Evolutionary conservation across 2,113 vertebrate genomes (phyloP).

Genomic region (Larimichthys polyactis): DNA sequence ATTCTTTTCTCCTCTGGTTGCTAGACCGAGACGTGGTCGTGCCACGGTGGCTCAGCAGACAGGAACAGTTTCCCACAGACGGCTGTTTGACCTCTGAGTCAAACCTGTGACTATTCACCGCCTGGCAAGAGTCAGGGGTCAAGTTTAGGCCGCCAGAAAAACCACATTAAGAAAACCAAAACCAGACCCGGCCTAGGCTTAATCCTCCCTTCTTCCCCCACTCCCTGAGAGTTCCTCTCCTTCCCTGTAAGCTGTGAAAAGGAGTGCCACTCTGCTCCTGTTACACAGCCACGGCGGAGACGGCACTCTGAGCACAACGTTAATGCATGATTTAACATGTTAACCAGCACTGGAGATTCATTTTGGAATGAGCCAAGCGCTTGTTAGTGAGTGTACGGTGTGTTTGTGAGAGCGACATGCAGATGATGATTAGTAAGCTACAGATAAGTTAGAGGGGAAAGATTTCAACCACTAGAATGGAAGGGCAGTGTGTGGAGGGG

Average conservation of each 20-base stretch:
- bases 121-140: slow-evolving; percentile 50
- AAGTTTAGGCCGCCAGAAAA: slow-evolving; percentile 51
- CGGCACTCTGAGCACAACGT: slow-evolving; percentile 45
- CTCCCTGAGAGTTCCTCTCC: slow-evolving; percentile 44
- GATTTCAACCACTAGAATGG: slow-evolving; percentile 12
- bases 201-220: slow-evolving; percentile 35
- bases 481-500: slow-evolving; percentile 5
- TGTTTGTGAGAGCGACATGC: slow-evolving; percentile 49
- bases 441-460: slow-evolving; percentile 46
- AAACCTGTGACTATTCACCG: slow-evolving; percentile 24
- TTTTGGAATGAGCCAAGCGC: slow-evolving; percentile 38
- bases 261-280: slow-evolving; percentile 76
- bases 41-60: slow-evolving; percentile 44
- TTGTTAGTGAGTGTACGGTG: slow-evolving; percentile 37
- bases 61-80: slow-evolving; percentile 50
- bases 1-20: slow-evolving; percentile 21
- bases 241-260: slow-evolving; percentile 57
- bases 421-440: slow-evolving; percentile 59
- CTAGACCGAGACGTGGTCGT: slow-evolving; percentile 15
- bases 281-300: slow-evolving; percentile 68
- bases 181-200: slow-evolving; percentile 41
- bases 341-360: slow-evolving; percentile 64
- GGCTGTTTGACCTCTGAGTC: slow-evolving; percentile 48
- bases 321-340: slow-evolving; percentile 76
- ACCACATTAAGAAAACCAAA: slow-evolving; percentile 30